Conservation (phyloP, 2,797 vertebrate species). For the Prionace glauca region DNA sequence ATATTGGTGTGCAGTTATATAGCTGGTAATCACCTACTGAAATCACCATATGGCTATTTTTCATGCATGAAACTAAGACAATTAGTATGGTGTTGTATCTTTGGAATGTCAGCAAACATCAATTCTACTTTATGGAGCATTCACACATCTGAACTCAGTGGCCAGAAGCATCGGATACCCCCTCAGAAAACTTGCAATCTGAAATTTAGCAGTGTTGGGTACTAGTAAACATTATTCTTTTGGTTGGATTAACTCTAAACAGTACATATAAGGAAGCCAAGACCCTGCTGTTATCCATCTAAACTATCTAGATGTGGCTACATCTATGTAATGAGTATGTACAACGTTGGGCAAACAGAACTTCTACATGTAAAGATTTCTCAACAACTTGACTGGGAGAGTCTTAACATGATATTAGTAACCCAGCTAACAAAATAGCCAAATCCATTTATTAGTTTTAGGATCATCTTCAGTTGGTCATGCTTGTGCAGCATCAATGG, state of each 20-base stretch:
- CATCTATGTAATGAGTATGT: background rate
- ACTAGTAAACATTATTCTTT: background rate
- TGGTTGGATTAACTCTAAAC: background rate
- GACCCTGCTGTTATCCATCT: background rate
- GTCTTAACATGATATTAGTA: background rate
- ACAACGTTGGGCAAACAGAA: background rate
- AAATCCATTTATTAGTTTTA: background rate
- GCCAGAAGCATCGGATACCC: background rate
- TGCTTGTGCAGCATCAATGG: background rate
- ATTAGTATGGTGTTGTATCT: background rate
- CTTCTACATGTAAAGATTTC: background rate
- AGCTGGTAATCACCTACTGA: background rate
- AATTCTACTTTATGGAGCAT: background rate
- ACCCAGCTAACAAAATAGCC: background rate
- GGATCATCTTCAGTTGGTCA: background rate
- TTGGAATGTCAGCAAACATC: background rate
- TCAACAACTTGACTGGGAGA: background rate
- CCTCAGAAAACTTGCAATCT: background rate
- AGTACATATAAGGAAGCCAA: background rate
- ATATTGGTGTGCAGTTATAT: background rate
- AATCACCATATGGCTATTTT: background rate
- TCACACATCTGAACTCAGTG: background rate
- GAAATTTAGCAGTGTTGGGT: background rate
- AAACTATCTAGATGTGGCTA: background rate
- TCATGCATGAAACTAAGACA: background rate